These are phyloP conservation scores for Phania funesta DNA, from an alignment of 2,888 invertebrate genomes.

Conservation along the genomic window DNA sequence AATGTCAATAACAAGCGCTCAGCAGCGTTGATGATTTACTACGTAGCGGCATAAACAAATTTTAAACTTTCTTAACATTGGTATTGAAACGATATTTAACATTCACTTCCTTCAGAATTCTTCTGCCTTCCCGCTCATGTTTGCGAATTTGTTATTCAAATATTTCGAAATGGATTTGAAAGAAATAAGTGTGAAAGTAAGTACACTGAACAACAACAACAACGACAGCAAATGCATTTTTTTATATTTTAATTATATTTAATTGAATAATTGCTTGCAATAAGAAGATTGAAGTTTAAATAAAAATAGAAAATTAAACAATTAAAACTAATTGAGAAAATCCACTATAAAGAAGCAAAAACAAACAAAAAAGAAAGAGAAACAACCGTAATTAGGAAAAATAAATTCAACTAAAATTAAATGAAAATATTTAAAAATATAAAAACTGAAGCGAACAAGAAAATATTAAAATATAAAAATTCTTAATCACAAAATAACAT, in stretches of 20 bases:
- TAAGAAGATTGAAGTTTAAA: slow-evolving; percentile 42
- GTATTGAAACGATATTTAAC: too few species aligned
- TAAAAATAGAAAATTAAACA: slow-evolving; percentile 10
- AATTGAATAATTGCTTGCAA: slow-evolving; percentile 59
- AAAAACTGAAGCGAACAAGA: slow-evolving; percentile 27
- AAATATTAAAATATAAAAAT: slow-evolving; percentile 51
- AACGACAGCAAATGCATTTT: neutral
- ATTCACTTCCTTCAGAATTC: too few species aligned
- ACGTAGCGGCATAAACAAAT: too few species aligned
- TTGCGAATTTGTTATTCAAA: too few species aligned
- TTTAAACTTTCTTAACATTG: too few species aligned
- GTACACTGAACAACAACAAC: slow-evolving; percentile 8
- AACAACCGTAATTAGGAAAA: slow-evolving; percentile 28
- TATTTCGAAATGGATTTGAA: too few species aligned
- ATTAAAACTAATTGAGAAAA: slow-evolving; percentile 21
- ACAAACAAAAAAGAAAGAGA: slow-evolving; percentile 7
- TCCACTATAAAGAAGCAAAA: neutral
- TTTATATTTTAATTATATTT: slow-evolving; percentile 38
- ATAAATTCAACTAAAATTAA: slow-evolving; percentile 10
- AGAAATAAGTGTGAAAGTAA: slow-evolving; percentile 38
- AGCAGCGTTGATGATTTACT: too few species aligned
- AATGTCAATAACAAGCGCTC: too few species aligned
- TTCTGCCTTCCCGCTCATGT: too few species aligned
- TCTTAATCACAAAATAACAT: slow-evolving; percentile 68
- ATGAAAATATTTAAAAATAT: neutral